Evolutionary conservation across 92 coral and sea anemone genomes (phyloP), one percentile per base, ranked within the genome.

Genomic region (Epizoanthus ramosus): DNA sequence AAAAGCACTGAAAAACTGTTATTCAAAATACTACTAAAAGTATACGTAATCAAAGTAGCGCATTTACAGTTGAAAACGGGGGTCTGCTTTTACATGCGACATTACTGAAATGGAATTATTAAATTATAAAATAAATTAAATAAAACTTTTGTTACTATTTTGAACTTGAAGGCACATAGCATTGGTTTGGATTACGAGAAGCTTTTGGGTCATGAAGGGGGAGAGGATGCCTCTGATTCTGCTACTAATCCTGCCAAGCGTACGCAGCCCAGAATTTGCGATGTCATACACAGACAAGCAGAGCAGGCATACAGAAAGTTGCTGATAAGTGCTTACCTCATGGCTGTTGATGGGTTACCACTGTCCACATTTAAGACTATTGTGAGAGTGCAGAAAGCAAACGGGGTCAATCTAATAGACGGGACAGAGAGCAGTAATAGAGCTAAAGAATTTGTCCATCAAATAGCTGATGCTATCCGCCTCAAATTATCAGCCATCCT

Each of bases 271-370:
- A 23, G 35, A 61, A 22, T 22, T 61, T 3, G 19, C 13, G 28
- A 61, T 25, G 23, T 6, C 67, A 23, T 61, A 61, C 67, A 61
- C 28, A 25, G 13, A 3, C 28, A 23, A 61, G 67, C 67, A 23
- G 33, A 61, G 28, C 28, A n/a, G 23, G 67, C 67, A 61, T 22
- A 61, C 67, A 61, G 67, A 61, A 61, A 61, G 33, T 61, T 61
- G 28, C 23, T 61, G 9, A 61, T 19, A 25, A 19, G 28, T 61
- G 67, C 67, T 19, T 61, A 61, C 13, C 8, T 61, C 28, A 23
- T 61, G 67, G 67, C 67, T 25, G 35, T 21, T 61, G 67, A 61
- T 25, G 67, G 35, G 28, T 61, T 61, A 61, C 23, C 67, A 25
- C 28, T 61, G 23, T 23, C 28, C 67, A 61, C 67, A 6, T 61